Conservation (phyloP, 23 tunicate species). For the Styela clava region DNA sequence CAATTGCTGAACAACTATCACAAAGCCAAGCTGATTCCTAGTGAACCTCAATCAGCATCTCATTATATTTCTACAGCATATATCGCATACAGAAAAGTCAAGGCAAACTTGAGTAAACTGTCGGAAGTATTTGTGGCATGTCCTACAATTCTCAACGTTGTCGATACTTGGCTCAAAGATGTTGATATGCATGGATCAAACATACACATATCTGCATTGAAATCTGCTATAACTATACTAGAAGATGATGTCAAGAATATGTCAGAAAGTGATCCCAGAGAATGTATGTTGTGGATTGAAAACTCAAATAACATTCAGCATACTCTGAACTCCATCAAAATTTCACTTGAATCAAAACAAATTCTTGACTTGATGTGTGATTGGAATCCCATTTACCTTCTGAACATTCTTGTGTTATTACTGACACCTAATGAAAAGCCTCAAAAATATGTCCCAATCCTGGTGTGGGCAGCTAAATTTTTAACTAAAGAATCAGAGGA, state of each 20-base stretch:
- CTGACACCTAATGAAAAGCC: neutral
- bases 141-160: neutral
- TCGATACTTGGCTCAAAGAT: neutral
- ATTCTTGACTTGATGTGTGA: neutral
- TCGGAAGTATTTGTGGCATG: neutral
- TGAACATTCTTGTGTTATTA: constrained; percentile 35
- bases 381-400: constrained; percentile 37
- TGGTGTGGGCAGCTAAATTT: neutral
- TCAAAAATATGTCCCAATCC: neutral
- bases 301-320: neutral
- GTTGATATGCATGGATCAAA: neutral
- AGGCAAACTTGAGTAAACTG: neutral
- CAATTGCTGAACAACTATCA: neutral
- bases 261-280: neutral
- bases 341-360: neutral
- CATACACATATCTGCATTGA: neutral
- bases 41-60: neutral
- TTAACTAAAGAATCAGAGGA: neutral
- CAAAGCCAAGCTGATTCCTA: neutral
- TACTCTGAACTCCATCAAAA: neutral
- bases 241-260: neutral
- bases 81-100: neutral
- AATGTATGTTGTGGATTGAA: neutral
- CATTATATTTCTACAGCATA: neutral
- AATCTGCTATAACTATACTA: neutral